These are phyloP conservation scores for Aldabrachelys gigantea DNA, from an alignment of 2,113 vertebrate species.

Conservation along the genomic window DNA sequence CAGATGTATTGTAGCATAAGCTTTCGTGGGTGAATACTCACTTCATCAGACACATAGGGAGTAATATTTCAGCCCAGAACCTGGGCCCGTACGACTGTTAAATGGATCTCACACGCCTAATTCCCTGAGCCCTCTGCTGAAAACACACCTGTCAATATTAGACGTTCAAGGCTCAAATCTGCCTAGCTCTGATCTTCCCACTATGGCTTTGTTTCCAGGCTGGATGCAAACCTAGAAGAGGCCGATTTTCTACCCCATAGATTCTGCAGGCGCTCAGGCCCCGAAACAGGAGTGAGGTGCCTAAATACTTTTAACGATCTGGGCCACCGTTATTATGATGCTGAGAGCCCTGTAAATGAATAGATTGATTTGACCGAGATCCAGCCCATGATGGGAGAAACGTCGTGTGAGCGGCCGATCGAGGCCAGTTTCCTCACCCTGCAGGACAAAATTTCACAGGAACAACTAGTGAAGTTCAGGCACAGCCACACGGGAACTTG, in stretches of 20 bases:
- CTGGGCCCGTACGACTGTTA: background rate
- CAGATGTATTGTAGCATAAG: too few relatives aligned
- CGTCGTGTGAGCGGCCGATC: background rate
- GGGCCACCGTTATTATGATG: background rate
- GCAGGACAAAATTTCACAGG: background rate
- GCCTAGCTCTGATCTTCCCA: background rate
- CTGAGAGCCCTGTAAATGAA: background rate
- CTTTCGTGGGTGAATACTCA: too few relatives aligned
- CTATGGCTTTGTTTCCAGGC: background rate
- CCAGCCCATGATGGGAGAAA: background rate
- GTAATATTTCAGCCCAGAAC: background rate
- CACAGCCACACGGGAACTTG: background rate
- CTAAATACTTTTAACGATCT: background rate
- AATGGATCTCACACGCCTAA: background rate
- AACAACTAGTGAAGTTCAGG: background rate
- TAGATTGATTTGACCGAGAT: background rate
- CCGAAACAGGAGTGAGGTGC: background rate
- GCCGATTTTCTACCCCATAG: background rate
- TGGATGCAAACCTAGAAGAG: background rate
- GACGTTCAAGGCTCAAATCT: background rate
- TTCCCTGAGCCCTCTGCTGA: background rate
- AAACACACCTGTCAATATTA: background rate
- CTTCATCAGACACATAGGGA: too few relatives aligned
- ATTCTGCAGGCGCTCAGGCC: background rate
- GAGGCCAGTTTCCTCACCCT: background rate